Evolutionary conservation across 1,140 invertebrate species (phyloP).

Genomic region (Caenorhabditis briggsae): DNA sequence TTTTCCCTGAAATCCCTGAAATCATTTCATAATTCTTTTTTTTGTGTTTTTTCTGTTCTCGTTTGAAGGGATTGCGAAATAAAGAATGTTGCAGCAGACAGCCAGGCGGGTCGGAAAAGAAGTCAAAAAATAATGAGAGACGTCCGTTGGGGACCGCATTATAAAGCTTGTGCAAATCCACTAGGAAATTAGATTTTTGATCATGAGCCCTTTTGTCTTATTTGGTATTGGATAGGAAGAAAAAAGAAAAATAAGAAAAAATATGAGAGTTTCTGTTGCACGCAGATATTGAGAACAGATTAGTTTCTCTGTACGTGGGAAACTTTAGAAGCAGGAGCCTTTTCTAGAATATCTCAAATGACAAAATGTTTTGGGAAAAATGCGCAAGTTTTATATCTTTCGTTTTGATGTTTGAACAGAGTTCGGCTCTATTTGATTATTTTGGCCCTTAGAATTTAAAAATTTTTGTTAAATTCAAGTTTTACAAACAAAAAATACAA

Average conservation of each 20-base stretch:
- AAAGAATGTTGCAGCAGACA: background rate
- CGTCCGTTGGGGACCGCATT: too few species aligned
- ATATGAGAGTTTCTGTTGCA: background rate
- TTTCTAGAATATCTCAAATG: background rate
- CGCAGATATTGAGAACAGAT: slow-evolving; percentile 43
- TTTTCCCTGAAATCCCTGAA: background rate
- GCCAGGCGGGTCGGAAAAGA: background rate
- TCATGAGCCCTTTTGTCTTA: background rate
- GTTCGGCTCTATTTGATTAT: too few species aligned
- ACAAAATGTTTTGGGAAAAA: background rate
- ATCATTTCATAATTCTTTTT: slow-evolving; percentile 25
- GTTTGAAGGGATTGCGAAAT: background rate
- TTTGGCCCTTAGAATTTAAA: too few species aligned
- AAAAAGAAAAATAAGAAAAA: background rate
- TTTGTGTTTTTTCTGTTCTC: background rate
- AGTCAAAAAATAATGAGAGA: background rate
- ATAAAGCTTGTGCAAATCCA: background rate
- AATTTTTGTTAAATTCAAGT: too few species aligned
- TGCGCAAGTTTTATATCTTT: too few species aligned
- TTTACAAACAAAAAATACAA: too few species aligned
- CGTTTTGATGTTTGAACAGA: too few species aligned
- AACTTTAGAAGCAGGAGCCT: background rate
- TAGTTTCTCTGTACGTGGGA: background rate
- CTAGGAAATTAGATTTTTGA: slow-evolving; percentile 36
- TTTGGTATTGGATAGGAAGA: background rate